Evolutionary conservation across 1,140 invertebrate genomes (phyloP), one percentile per base, ranked within the genome.

Genomic region (Maconellicoccus hirsutus): DNA sequence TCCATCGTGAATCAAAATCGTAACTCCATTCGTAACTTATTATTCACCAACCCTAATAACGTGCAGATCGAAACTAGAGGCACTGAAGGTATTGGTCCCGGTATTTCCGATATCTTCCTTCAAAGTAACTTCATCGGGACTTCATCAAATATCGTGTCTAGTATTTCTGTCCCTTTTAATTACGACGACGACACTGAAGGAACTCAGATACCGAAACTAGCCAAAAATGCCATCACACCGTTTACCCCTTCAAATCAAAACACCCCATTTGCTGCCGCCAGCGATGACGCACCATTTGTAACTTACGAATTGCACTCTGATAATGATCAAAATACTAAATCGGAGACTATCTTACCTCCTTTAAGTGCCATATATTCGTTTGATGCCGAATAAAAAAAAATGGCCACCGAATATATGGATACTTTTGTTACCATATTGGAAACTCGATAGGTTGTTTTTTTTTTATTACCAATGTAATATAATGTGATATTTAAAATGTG

Each of bases 401-500:
- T 52, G 42, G 42, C n/a, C 10, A 19, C 29, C 29, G 29, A 33
- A 33, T 33, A 33, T 33, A 33, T 33, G 29, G 29, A 33, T 33
- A 33, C 29, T 33, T 33, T 52, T 52, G 42, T 52, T 52, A 52
- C 42, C 42, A 19, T 19, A 19, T 52, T 52, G n/a, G n/a, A 16
- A 52, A 16, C n/a, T 52, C 4, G 29, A 33, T 33, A 52, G n/a
- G 42, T 52, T 12, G 6, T 52, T 52, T 52, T 52, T 52, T 52
- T 52, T 16, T 52, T 19, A 16, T 16, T 52, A 52, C 42, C 42
- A 52, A 52, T 52, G 42, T 52, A 52, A 52, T 52, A 52, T 19
- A 16, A 52, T 52, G 42, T 52, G 42, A 52, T 52, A 52, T 52
- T 52, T 52, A 52, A 52, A 52, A 52, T 52, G 42, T 52, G 42